Evolutionary conservation across 2,113 vertebrate genomes (phyloP).

Genomic region (Bettongia penicillata): DNA sequence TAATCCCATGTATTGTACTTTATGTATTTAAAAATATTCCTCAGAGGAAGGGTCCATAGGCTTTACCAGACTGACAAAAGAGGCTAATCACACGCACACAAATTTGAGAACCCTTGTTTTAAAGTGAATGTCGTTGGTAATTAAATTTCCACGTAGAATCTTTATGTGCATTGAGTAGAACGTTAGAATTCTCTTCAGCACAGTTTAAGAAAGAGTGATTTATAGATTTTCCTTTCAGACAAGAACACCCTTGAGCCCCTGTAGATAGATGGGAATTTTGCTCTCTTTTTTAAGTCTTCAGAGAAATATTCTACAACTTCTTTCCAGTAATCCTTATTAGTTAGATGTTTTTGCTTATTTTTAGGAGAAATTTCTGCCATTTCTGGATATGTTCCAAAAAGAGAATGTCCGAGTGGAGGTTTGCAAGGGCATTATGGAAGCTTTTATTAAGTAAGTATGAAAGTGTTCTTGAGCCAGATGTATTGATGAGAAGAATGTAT

Average conservation of each 20-base stretch:
- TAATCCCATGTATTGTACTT: not conserved
- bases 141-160: not conserved
- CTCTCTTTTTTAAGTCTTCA: not conserved
- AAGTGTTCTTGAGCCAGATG: not conserved
- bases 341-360: conserved; percentile 48
- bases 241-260: not conserved
- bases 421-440: conserved; percentile 97
- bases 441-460: conserved; percentile 94
- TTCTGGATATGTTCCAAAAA: conserved; percentile 99
- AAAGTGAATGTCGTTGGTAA: not conserved
- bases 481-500: not conserved
- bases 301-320: not conserved
- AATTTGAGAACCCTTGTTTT: not conserved
- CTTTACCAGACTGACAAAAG: not conserved
- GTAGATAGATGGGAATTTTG: not conserved
- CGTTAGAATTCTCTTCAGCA: not conserved
- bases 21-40: not conserved
- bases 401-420: conserved; percentile 97
- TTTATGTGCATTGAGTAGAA: not conserved
- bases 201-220: not conserved
- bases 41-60: not conserved
- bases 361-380: conserved; percentile 97
- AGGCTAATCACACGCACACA: not conserved
- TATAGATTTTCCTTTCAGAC: not conserved
- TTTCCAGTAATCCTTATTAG: conserved; percentile 14